Conservation (phyloP, 2,888 invertebrate genomes). For the Rhodophaea formosa region DNA sequence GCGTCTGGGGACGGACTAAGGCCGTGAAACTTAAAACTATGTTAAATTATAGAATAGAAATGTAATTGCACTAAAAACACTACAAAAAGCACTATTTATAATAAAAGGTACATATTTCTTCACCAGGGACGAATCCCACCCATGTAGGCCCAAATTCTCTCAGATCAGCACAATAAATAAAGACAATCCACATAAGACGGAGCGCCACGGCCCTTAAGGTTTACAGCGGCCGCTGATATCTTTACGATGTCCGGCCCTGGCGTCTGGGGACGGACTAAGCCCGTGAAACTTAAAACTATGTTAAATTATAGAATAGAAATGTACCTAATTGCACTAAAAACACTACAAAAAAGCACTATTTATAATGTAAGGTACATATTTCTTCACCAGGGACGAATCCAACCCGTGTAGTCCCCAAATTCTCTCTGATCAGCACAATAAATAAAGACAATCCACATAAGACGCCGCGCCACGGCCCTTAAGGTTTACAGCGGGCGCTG, state of each 20-base stretch:
- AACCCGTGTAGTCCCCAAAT: slow-evolving; percentile 7
- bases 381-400: not conserved
- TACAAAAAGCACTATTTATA: no score
- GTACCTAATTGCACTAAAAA: no score
- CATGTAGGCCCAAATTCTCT: slow-evolving; percentile 8
- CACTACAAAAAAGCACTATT: no score
- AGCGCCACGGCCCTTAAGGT: slow-evolving; percentile 42
- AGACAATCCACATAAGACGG: slow-evolving; percentile 15
- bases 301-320: no score
- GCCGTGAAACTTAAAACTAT: no score
- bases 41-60: no score
- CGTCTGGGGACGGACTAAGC: slow-evolving; percentile 43
- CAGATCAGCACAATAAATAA: slow-evolving; percentile 16
- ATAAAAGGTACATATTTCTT: no score
- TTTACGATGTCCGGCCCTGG: slow-evolving; percentile 59
- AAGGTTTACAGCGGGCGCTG: slow-evolving; percentile 47
- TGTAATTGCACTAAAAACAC: no score
- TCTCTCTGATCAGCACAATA: slow-evolving; percentile 11
- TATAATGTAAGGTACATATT: no score
- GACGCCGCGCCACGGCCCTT: slow-evolving; percentile 37
- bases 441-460: slow-evolving; percentile 18
- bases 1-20: slow-evolving; percentile 43
- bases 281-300: no score
- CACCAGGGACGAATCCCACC: not conserved
- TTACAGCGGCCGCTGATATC: slow-evolving; percentile 56